phyloP scores from a whole-genome alignment of 2,113 vertebrate genomes.

The Oxygymnocypris stewartii region DNA sequence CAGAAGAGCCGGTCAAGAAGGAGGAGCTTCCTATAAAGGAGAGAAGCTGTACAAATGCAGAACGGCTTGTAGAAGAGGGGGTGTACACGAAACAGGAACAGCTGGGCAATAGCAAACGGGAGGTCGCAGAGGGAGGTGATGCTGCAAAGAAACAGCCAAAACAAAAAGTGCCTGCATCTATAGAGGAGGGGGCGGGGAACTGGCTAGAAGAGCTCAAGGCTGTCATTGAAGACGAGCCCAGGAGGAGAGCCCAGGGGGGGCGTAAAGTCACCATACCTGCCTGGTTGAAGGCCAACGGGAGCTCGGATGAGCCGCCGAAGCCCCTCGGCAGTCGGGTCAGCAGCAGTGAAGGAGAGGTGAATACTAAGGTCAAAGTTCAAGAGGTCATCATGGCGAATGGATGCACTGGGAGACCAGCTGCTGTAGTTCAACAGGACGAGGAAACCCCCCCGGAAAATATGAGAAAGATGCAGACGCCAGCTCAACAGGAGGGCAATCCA shows the following conservation, averaged over 20 bases:
- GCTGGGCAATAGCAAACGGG: neutral
- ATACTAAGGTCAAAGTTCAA: constrained; percentile 24
- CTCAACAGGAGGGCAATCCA: constrained; percentile 30
- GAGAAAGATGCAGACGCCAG: constrained; percentile 49
- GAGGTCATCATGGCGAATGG: constrained; percentile 41
- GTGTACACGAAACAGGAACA: neutral
- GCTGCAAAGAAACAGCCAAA: constrained; percentile 39
- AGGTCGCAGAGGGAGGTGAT: neutral
- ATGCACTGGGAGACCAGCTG: neutral
- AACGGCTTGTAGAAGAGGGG: neutral
- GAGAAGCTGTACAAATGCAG: neutral
- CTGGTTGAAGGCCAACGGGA: constrained; percentile 29
- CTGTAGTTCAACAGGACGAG: constrained; percentile 46
- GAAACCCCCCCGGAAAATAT: constrained; percentile 49
- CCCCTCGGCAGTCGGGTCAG: neutral
- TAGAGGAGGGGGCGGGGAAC: constrained; percentile 5
- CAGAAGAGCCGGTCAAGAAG: constrained; percentile 60
- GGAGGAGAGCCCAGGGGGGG: constrained; percentile 10
- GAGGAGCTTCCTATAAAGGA: constrained; percentile 40
- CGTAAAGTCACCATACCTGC: constrained; percentile 4
- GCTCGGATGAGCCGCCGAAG: neutral
- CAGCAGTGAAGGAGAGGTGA: constrained; percentile 6
- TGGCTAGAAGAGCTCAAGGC: constrained; percentile 36
- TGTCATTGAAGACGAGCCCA: constrained; percentile 26
- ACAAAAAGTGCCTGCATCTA: neutral